Evolutionary conservation across 2,797 vertebrate genomes (phyloP).

Genomic region (Phrynocephalus vlangalii): DNA sequence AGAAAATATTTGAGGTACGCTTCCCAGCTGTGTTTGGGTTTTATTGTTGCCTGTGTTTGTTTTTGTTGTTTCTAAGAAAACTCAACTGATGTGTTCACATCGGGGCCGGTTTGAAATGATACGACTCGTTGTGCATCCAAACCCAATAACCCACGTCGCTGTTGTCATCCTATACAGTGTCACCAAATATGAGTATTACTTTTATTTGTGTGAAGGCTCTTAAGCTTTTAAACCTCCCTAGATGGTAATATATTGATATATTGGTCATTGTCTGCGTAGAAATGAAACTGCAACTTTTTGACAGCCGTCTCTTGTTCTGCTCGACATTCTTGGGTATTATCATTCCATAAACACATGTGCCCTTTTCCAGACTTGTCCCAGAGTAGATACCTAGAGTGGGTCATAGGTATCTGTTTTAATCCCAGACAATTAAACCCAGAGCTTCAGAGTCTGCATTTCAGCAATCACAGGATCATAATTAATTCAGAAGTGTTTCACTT

Average conservation of each 20-base stretch:
- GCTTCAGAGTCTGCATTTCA: neutral
- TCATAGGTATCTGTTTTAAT: neutral
- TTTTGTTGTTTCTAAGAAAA: neutral
- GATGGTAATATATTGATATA: neutral
- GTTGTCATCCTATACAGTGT: neutral
- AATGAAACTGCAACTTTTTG: neutral
- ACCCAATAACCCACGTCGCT: no score
- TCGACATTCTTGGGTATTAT: no score
- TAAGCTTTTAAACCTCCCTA: neutral
- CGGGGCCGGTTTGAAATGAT: neutral
- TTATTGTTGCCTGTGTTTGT: neutral
- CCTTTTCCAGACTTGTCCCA: neutral
- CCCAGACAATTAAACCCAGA: neutral
- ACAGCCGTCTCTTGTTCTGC: neutral
- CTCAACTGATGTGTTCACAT: neutral
- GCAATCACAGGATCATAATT: neutral
- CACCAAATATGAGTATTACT: neutral
- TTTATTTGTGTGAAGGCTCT: neutral
- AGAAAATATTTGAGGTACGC: constrained; percentile 86
- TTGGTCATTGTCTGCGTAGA: neutral
- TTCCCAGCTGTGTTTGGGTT: constrained; percentile 15
- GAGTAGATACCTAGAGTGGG: neutral
- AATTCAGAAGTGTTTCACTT: neutral
- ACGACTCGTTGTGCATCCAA: neutral
- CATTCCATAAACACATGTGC: neutral